These are phyloP conservation scores for Saccostrea cuccullata DNA, from an alignment of 1,140 invertebrate genomes.

Conservation along the genomic window DNA sequence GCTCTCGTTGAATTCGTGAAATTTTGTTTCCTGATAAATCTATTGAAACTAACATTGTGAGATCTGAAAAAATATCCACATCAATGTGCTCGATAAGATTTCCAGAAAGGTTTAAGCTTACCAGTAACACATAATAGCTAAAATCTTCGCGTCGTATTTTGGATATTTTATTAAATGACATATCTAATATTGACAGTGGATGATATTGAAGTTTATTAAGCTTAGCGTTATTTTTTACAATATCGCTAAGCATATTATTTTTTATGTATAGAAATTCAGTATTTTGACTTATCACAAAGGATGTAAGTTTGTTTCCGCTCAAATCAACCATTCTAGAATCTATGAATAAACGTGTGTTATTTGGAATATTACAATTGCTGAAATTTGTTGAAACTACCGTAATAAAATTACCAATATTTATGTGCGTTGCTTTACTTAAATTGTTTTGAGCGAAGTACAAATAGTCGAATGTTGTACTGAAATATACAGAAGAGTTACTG, in stretches of 20 bases:
- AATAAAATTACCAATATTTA: neutral
- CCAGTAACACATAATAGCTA: neutral
- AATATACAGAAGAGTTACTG: neutral
- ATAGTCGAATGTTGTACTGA: neutral
- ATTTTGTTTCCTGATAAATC: constrained; percentile 40
- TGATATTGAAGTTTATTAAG: neutral
- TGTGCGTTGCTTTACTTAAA: neutral
- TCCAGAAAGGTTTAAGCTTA: constrained; percentile 13
- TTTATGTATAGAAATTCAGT: neutral
- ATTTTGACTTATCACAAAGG: neutral
- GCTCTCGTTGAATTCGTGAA: neutral
- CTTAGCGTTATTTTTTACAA: neutral
- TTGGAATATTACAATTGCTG: constrained; percentile 10
- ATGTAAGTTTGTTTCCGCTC: neutral
- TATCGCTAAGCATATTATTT: neutral
- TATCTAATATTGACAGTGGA: constrained; percentile 21
- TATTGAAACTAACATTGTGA: constrained; percentile 4
- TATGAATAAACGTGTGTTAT: neutral
- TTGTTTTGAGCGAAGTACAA: neutral
- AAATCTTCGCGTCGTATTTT: constrained; percentile 18
- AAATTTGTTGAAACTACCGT: neutral
- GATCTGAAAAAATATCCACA: neutral
- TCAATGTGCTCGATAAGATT: neutral
- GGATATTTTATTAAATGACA: constrained; percentile 27
- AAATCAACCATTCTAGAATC: constrained; percentile 12